These are phyloP conservation scores for Peromyscus polionotus DNA, from an alignment of 2,113 vertebrate genomes.

Conservation along the genomic window DNA sequence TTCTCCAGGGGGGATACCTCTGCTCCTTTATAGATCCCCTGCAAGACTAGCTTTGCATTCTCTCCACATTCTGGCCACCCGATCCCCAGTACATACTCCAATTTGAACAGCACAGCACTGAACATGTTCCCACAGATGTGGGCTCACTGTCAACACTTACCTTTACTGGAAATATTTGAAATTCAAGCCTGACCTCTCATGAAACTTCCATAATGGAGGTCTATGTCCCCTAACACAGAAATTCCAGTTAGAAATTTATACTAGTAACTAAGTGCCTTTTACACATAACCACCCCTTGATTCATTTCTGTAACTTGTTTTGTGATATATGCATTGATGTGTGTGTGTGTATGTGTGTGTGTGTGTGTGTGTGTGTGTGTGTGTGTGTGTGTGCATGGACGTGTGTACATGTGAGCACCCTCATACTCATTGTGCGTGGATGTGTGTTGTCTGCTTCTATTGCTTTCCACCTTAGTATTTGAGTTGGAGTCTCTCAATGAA, in stretches of 20 bases:
- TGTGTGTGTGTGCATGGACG: background rate
- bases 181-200: slow-evolving; percentile 9
- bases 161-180: background rate
- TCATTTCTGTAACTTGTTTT: background rate
- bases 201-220: background rate
- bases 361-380: too few species aligned
- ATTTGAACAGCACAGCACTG: background rate
- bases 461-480: background rate
- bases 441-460: background rate
- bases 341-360: background rate
- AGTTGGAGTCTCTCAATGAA: background rate
- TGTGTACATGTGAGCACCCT: background rate
- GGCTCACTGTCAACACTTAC: background rate
- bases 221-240: slow-evolving; percentile 9
- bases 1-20: background rate
- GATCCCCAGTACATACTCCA: background rate
- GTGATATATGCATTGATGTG: background rate
- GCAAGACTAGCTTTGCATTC: background rate
- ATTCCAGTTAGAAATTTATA: background rate
- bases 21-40: background rate
- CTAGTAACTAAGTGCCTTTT: background rate
- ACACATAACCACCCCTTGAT: background rate
- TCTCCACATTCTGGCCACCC: background rate
- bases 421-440: background rate
- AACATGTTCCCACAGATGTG: background rate